Conservation (phyloP, 2,113 vertebrate species). For the Halcyon malimbica region DNA sequence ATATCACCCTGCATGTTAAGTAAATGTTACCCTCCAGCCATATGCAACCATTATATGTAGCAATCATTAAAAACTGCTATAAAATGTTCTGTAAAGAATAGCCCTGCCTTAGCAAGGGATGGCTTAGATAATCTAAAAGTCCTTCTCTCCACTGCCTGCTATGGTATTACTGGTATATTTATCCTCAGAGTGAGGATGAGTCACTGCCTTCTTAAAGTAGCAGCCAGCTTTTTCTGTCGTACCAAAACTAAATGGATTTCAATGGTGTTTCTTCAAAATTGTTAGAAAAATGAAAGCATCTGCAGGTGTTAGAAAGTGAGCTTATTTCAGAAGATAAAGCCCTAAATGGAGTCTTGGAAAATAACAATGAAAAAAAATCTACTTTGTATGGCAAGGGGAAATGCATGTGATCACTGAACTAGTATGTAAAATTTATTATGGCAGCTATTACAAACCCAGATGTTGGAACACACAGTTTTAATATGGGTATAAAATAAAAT, state of each 20-base stretch:
- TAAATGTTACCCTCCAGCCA: constrained; percentile 43
- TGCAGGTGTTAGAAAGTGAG: not conserved
- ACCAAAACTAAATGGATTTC: not conserved
- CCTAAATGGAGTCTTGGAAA: not conserved
- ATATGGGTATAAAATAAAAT: not conserved
- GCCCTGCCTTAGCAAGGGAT: not conserved
- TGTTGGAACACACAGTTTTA: not conserved
- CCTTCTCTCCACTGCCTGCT: not conserved
- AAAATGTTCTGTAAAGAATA: constrained; percentile 21
- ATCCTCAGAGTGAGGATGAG: not conserved
- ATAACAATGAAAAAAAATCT: not conserved
- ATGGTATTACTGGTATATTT: not conserved
- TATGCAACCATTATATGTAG: constrained; percentile 43
- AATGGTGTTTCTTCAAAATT: not conserved
- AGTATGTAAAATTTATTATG: constrained; percentile 1
- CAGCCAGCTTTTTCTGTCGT: not conserved
- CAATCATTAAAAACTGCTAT: constrained; percentile 26
- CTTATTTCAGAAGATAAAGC: not conserved
- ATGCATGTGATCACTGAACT: not conserved
- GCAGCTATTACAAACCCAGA: constrained; percentile 6
- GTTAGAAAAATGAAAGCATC: constrained; percentile 1
- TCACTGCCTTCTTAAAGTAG: not conserved
- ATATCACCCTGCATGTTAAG: constrained; percentile 19
- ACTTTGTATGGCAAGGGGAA: not conserved
- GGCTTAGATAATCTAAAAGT: not conserved